Evolutionary conservation across 2,888 invertebrate species (phyloP), one percentile per base, ranked within the genome.

Genomic region (Epsilonema sp.): DNA sequence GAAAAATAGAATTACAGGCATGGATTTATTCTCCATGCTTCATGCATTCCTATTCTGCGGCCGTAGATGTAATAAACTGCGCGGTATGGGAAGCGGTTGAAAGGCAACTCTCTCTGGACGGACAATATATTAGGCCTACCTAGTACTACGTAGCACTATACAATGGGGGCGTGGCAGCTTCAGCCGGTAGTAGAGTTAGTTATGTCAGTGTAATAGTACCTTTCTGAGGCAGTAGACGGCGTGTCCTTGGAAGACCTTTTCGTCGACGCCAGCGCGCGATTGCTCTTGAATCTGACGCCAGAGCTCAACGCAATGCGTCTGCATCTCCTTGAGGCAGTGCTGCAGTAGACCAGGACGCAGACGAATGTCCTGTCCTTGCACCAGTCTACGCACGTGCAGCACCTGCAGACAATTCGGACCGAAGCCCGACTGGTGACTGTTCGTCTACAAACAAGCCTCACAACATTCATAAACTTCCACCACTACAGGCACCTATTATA

Each of bases 261-360:
- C 8, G 8, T 31, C 31, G n/a, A n/a, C n/a, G n/a, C n/a, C n/a
- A n/a, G n/a, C n/a, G 31, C 16, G 16, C 31, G 8, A 16, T 31
- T 8, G 26, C 38, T 25, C 19, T 37, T 21, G 44, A 48, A 13
- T 19, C 43, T 5, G 42, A 36, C 20, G 21, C n/a, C 19, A 47
- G 13, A 21, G 21, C 19, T 25, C n/a, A 11, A n/a, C n/a, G 20
- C n/a, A 43, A 43, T 5, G 11, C 21, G 11, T 23, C n/a, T n/a
- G n/a, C n/a, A n/a, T n/a, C n/a, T n/a, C n/a, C 21, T 24, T 13
- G 8, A 42, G 13, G 64, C 94, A 94, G 47, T 84, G 75, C 46
- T 78, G 77, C 50, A 80, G 77, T 26, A 94, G 72, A 39, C 84
- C 69, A 1, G 89, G 87, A 71, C 92, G 86, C 49, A 90, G 72